A percentile compares a stretch with the other conserved stretches of the same genome.
Conservation (phyloP, 2,888 invertebrate genomes). For the Augiades crinisus region DNA sequence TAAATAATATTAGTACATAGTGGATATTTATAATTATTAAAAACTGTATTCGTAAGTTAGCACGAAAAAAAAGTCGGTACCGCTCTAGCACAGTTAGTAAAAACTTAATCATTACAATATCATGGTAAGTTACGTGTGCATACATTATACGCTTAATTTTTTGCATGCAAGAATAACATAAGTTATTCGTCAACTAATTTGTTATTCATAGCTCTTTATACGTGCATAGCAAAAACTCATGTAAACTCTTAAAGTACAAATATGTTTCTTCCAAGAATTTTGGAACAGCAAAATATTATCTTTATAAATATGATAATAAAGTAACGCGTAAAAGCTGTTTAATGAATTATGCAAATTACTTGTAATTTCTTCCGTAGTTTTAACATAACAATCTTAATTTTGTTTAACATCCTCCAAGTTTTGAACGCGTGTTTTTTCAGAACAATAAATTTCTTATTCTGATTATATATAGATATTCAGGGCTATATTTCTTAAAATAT, state of each 20-base stretch:
- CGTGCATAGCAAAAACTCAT: conserved; percentile 2
- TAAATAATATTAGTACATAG: too few species aligned
- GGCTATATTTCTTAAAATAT: too few species aligned
- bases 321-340: neutral
- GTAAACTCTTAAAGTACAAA: neutral
- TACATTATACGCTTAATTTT: neutral
- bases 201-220: neutral
- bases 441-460: too few species aligned
- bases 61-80: too few species aligned
- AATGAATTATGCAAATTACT: too few species aligned
- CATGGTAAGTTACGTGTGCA: neutral
- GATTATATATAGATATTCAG: too few species aligned
- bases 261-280: neutral
- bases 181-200: neutral
- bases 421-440: too few species aligned
- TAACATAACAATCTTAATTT: too few species aligned
- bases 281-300: neutral
- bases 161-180: neutral
- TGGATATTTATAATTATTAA: too few species aligned
- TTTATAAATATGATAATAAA: neutral
- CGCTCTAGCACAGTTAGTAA: too few species aligned
- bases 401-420: neutral
- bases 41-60: too few species aligned
- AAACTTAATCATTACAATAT: neutral
- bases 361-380: too few species aligned